Evolutionary conservation across 2,113 vertebrate genomes (phyloP).

Genomic region (Cnemophilus loriae): DNA sequence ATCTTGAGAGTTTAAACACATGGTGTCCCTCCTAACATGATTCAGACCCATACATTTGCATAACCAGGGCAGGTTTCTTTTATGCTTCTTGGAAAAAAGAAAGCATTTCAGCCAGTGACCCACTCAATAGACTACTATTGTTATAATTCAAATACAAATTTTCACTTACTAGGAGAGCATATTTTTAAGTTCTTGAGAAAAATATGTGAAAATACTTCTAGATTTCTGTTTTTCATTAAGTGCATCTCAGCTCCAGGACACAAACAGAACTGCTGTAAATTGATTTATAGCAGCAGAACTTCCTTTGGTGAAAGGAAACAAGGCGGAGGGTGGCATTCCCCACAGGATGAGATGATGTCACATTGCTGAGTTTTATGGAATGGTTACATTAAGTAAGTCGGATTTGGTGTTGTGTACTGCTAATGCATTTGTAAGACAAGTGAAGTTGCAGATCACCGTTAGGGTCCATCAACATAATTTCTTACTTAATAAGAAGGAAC

Average conservation of each 20-base stretch:
- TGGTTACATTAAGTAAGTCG: neutral
- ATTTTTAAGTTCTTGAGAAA: neutral
- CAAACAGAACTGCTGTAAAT: neutral
- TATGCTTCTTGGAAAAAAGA: neutral
- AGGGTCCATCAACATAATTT: neutral
- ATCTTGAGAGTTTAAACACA: neutral
- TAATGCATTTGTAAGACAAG: neutral
- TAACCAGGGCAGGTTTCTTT: neutral
- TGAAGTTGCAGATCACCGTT: neutral
- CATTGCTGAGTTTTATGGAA: neutral
- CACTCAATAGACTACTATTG: neutral
- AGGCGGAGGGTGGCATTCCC: fast-evolving
- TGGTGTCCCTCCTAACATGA: neutral
- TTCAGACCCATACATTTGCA: neutral
- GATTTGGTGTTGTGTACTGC: no score
- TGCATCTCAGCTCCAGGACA: neutral
- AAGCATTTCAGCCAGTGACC: neutral
- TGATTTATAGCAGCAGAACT: neutral
- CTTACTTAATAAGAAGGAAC: neutral
- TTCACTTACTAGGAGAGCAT: neutral
- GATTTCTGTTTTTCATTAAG: neutral
- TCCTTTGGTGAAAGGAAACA: neutral
- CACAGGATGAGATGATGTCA: neutral
- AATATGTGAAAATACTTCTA: neutral
- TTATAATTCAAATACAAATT: neutral